Evolutionary conservation across 1,140 invertebrate genomes (phyloP).

Genomic region (Pomacea maculata): DNA sequence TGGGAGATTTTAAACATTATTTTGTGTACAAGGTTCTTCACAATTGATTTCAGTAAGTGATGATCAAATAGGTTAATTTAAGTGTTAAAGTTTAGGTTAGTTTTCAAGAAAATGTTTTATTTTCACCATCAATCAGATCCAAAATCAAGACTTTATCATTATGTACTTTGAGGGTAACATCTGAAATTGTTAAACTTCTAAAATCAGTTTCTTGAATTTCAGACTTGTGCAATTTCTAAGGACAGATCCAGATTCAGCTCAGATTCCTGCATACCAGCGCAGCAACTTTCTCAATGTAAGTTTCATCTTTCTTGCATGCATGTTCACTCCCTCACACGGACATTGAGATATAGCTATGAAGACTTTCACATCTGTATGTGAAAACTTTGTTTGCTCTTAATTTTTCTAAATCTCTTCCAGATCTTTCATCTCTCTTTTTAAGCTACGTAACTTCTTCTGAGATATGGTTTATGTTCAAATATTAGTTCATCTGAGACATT

Average conservation of each 20-base stretch:
- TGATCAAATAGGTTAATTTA: background rate
- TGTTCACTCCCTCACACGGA: background rate
- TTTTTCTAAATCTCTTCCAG: background rate
- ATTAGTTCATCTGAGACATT: background rate
- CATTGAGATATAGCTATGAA: background rate
- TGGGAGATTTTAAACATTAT: background rate
- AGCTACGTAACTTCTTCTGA: too few species aligned
- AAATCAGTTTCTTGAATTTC: background rate
- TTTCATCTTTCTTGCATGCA: background rate
- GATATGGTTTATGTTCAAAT: background rate
- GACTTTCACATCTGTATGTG: background rate
- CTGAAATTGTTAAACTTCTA: background rate
- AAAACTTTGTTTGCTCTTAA: background rate
- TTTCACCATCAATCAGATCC: background rate
- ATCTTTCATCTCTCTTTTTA: too few species aligned
- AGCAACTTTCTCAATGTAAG: constrained; percentile 19
- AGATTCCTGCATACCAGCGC: constrained; percentile 15
- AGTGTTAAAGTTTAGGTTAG: background rate
- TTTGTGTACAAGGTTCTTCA: background rate
- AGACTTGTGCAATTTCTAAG: constrained; percentile 19
- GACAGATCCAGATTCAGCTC: constrained; percentile 11
- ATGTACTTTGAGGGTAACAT: background rate
- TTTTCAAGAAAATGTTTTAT: background rate
- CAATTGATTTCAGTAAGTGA: background rate
- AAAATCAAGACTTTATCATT: background rate